Percentiles rank a stretch among this genome's conserved stretches.
These are phyloP conservation scores for Leptopilina boulardi DNA, from an alignment of 1,140 invertebrate genomes.

Conservation along the genomic window DNA sequence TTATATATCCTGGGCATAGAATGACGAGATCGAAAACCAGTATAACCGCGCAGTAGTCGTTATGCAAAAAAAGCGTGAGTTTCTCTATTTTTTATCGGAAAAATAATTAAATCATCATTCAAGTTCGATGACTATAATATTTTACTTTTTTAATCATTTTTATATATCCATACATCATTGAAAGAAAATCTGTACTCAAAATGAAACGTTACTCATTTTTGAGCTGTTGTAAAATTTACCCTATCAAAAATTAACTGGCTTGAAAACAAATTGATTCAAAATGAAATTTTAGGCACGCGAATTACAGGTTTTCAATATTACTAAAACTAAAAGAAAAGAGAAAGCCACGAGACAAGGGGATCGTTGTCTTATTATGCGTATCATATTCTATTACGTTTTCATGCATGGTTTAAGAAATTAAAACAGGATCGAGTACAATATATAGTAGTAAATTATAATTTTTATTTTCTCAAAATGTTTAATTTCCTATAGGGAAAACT, in stretches of 20 bases:
- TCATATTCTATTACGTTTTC: not conserved
- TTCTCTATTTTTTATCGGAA: not conserved
- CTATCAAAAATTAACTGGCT: too few relatives aligned
- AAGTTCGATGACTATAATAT: too few relatives aligned
- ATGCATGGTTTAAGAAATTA: not conserved
- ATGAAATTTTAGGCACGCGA: too few relatives aligned
- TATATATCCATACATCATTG: too few relatives aligned
- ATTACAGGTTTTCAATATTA: not conserved
- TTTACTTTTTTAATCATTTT: too few relatives aligned
- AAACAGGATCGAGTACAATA: not conserved
- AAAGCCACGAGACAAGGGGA: not conserved
- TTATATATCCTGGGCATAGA: constrained; percentile 45
- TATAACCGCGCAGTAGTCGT: constrained; percentile 21
- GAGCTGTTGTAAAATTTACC: too few relatives aligned
- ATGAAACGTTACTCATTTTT: too few relatives aligned
- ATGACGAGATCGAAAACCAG: constrained; percentile 48
- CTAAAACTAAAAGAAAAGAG: not conserved
- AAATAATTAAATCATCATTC: not conserved
- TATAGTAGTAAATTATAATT: too few relatives aligned
- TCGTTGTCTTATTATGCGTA: not conserved
- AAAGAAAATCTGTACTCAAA: too few relatives aligned
- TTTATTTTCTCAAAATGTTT: too few relatives aligned
- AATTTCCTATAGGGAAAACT: too few relatives aligned
- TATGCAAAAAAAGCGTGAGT: constrained; percentile 12
- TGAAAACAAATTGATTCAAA: too few relatives aligned